Base-by-base conservation (phyloP, 2,797 vertebrate species). In the Bradypodion ventrale region DNA sequence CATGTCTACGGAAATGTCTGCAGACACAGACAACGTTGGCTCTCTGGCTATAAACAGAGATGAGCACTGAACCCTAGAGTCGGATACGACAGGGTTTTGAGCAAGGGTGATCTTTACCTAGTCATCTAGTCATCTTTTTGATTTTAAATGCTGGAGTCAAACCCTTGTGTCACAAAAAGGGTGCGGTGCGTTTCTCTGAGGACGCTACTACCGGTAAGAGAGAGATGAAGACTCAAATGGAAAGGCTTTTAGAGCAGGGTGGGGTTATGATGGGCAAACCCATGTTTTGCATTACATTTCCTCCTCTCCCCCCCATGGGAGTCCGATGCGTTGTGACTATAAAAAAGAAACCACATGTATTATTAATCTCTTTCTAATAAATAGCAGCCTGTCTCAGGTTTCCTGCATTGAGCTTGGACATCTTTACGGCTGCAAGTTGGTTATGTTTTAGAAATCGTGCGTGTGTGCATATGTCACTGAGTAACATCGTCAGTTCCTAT, bases 351-450 rank as follows among this genome's bases (percentile, higher is more conserved):
- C 21, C 78, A 9, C 84, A 85, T 85, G 23, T 85, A 85, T 81
- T 85, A 85, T 85, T 85, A 69, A 85, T 85, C 63, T 49, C 82
- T 78, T 60, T 74, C 49, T 75, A 72, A 37, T 85, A 62, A 60
- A 69, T 49, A 81, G 78, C 52, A 69, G 40, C 63, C 78, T 9
- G 7, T 37, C 73, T 85, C 49, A 15, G 29, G n/a, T 81, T 81
- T 76, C 84, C 63, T 76, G 84, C 65, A 62, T n/a, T 16, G n/a
- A 65, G 69, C 68, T 73, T 68, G 59, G 66, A 37, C 49, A 62
- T 29, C 40, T 78, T 78, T 37, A 35, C 35, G 56, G 66, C 42
- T 40, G 59, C 32, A 73, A 63, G 59, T 76, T 79, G 59, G n/a
- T 1, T 72, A 23, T 35, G 37, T 46, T 29, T 42, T 37, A 32